Base-by-base conservation (phyloP, 2,797 vertebrate species). In the Tiaroga cobitis region DNA sequence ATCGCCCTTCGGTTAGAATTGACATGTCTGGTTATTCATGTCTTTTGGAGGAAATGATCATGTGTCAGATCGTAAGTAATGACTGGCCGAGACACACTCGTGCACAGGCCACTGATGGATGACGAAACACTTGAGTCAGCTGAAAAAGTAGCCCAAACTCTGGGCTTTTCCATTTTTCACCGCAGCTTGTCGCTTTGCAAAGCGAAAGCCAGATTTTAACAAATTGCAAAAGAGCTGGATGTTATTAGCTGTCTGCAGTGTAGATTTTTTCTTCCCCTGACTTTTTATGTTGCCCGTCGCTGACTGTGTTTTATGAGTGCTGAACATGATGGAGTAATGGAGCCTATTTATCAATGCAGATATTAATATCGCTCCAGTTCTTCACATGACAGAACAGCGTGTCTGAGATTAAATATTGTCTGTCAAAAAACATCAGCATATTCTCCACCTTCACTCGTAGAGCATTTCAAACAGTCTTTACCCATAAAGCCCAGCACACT, bases 281-380 rank as follows among this genome's bases (percentile, higher is more conserved):
- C 63, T 80, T 65, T 87, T 88, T 86, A 78, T 74, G 79, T 63
- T 73, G 51, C 75, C 77, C 21, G 29, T 69, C 54, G 63, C 86
- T 56, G 81, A 84, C 75, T 41, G 56, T 83, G 70, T 84, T 91
- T 86, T 87, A 87, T 56, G 73, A 87, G 82, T 41, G 43, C 78
- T 83, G 80, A 85, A 80, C 74, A 26, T 87, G 83, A 86, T 85
- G 73, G 85, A 87, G 86, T 89, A 89, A 89, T 89, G 80, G 51
- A 82, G 80, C 77, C 88, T 83, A 86, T 92, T 90, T 86, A 90
- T 91, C 87, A 89, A 80, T 77, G 86, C 86, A 81, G 83, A 87
- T 91, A 89, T 90, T 90, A 90, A 90, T 91, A 90, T 86, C 78
- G 41, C 49, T 80, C 80, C 80, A 77, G 76, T 88, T 81, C 70